Evolutionary conservation across 1,140 invertebrate genomes (phyloP).

Genomic region (Agrypnia vestita): DNA sequence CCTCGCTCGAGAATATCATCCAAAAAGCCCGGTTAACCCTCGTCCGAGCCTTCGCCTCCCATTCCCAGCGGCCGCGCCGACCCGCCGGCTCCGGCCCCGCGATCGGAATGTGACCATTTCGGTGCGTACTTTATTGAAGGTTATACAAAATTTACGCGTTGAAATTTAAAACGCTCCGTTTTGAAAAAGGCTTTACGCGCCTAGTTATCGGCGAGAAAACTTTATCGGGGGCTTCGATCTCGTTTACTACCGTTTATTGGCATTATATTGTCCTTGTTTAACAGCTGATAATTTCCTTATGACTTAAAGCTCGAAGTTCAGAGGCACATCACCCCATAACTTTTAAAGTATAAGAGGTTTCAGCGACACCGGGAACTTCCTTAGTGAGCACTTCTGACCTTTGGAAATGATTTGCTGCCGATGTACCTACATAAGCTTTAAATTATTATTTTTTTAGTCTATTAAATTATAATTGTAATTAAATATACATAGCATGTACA

Average conservation of each 20-base stretch:
- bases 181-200: conserved; percentile 21
- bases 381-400: no score
- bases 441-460: no score
- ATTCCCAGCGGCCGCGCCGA: not conserved
- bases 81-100: no score
- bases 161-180: not conserved
- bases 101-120: not conserved
- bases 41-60: not conserved
- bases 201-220: conserved; percentile 17
- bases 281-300: conserved; percentile 37
- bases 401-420: no score
- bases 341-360: no score
- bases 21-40: not conserved
- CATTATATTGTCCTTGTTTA: conserved; percentile 40
- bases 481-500: no score
- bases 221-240: conserved; percentile 36
- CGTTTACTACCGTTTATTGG: conserved; percentile 38
- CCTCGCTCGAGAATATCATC: conserved; percentile 21
- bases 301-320: conserved; percentile 2
- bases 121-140: not conserved
- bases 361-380: no score
- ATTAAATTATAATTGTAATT: no score
- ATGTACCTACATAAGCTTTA: no score
- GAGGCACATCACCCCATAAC: no score
- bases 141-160: conserved; percentile 15